Percentiles rank a stretch among this genome's conserved stretches.
phyloP scores from a whole-genome alignment of 2,797 vertebrate species.

The Pangasius krempfi region DNA sequence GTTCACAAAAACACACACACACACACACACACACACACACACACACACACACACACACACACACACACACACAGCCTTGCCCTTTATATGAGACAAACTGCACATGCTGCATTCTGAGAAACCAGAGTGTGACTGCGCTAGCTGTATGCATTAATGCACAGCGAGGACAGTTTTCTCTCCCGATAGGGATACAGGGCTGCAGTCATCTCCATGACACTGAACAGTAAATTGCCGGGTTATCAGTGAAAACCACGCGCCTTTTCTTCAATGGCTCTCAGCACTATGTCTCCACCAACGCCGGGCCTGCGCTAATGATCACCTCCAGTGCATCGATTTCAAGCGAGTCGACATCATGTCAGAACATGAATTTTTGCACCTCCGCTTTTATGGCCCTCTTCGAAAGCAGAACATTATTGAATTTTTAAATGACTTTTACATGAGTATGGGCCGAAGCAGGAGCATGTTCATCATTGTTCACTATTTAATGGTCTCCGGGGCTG shows the following conservation, averaged over 20 bases:
- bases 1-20: background rate
- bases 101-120: constrained; percentile 1
- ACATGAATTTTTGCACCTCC: constrained; percentile 6
- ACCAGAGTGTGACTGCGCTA: background rate
- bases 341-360: constrained; percentile 12
- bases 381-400: constrained; percentile 28
- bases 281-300: constrained; percentile 1
- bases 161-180: constrained; percentile 15
- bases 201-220: constrained; percentile 37
- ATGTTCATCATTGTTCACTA: constrained; percentile 23
- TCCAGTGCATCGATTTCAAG: constrained; percentile 16
- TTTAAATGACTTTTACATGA: constrained; percentile 29
- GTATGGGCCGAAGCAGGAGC: constrained; percentile 9
- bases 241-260: constrained; percentile 34
- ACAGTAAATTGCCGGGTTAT: constrained; percentile 55
- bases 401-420: constrained; percentile 20
- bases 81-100: background rate
- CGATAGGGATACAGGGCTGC: constrained; percentile 10
- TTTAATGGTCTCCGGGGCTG: constrained; percentile 45
- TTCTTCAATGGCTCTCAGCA: constrained; percentile 12
- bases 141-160: constrained; percentile 6
- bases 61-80: background rate
- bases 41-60: constrained; percentile 14
- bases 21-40: background rate
- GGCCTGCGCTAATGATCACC: constrained; percentile 21